Conservation (phyloP, 1,140 invertebrate species). For the Lutraria rhynchaena region DNA sequence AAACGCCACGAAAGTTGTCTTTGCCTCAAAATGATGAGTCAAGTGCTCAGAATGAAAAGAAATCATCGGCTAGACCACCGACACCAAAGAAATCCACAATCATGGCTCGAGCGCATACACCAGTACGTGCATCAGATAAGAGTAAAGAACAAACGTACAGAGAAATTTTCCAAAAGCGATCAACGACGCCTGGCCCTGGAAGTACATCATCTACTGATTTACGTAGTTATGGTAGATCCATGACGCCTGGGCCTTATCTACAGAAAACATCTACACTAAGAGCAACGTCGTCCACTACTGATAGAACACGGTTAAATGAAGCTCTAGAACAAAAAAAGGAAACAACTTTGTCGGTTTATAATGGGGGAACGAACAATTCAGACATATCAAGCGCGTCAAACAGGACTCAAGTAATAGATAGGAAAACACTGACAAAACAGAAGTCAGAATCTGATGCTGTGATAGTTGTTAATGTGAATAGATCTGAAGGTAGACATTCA, state of each 20-base stretch:
- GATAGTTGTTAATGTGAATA: slow-evolving; percentile 59
- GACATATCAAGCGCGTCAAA: slow-evolving; percentile 3
- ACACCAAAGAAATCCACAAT: slow-evolving; percentile 66
- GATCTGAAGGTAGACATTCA: slow-evolving; percentile 59
- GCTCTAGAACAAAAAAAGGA: slow-evolving; percentile 21
- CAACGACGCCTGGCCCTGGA: slow-evolving; percentile 69
- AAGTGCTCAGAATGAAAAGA: slow-evolving; percentile 26
- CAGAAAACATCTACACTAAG: slow-evolving; percentile 19
- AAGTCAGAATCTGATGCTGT: slow-evolving; percentile 59
- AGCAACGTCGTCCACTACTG: slow-evolving; percentile 11
- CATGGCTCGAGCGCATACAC: slow-evolving; percentile 58
- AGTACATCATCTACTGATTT: background rate
- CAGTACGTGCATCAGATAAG: slow-evolving; percentile 32
- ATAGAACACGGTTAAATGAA: slow-evolving; percentile 18
- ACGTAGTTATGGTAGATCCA: slow-evolving; percentile 22
- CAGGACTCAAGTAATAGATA: slow-evolving; percentile 46
- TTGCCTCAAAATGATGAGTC: slow-evolving; percentile 19
- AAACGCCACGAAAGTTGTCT: slow-evolving; percentile 28
- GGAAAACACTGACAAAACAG: slow-evolving; percentile 44
- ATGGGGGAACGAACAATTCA: slow-evolving; percentile 20
- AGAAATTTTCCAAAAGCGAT: slow-evolving; percentile 63
- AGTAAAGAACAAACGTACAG: slow-evolving; percentile 60
- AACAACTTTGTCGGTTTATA: slow-evolving; percentile 26
- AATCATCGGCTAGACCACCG: slow-evolving; percentile 52
- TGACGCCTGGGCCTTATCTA: slow-evolving; percentile 64